phyloP scores from a whole-genome alignment of 2,888 invertebrate genomes.

The Yponomeuta malinellus region DNA sequence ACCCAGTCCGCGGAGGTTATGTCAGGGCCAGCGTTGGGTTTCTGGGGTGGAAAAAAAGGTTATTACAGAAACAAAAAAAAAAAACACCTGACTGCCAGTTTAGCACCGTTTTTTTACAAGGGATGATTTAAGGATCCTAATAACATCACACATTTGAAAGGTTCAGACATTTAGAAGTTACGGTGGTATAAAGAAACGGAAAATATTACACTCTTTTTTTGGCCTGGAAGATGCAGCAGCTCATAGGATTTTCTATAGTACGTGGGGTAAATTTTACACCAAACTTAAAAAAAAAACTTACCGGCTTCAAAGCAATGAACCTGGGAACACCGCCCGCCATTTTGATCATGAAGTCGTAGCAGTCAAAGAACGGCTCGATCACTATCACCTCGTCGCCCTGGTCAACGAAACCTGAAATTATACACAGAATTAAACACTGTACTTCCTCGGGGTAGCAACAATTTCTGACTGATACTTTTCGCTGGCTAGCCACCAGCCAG shows the following conservation, averaged over 20 bases:
- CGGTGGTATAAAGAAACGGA: too few species aligned
- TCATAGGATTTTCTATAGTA: too few species aligned
- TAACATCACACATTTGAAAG: too few species aligned
- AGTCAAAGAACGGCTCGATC: slow-evolving; percentile 99
- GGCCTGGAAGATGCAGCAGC: too few species aligned
- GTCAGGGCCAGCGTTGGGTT: slow-evolving; percentile 52
- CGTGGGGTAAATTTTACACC: too few species aligned
- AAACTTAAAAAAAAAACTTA: slow-evolving; percentile 47
- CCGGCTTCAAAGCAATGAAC: slow-evolving; percentile 91
- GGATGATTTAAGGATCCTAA: too few species aligned
- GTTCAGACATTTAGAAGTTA: too few species aligned
- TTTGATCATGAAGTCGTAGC: slow-evolving; percentile 96
- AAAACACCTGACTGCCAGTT: too few species aligned
- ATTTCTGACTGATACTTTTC: too few species aligned
- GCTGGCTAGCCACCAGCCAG: too few species aligned
- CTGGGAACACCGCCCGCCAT: slow-evolving; percentile 90
- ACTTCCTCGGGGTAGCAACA: not conserved
- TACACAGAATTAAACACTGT: not conserved
- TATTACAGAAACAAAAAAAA: slow-evolving; percentile 8
- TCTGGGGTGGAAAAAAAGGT: slow-evolving; percentile 32
- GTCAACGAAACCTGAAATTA: slow-evolving; percentile 83
- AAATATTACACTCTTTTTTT: too few species aligned
- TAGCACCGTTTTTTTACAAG: too few species aligned
- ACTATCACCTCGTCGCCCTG: slow-evolving; percentile 95
- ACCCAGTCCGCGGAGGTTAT: slow-evolving; percentile 91